Conservation (phyloP, 2,113 vertebrate species). For the Tragulus kanchil region DNA sequence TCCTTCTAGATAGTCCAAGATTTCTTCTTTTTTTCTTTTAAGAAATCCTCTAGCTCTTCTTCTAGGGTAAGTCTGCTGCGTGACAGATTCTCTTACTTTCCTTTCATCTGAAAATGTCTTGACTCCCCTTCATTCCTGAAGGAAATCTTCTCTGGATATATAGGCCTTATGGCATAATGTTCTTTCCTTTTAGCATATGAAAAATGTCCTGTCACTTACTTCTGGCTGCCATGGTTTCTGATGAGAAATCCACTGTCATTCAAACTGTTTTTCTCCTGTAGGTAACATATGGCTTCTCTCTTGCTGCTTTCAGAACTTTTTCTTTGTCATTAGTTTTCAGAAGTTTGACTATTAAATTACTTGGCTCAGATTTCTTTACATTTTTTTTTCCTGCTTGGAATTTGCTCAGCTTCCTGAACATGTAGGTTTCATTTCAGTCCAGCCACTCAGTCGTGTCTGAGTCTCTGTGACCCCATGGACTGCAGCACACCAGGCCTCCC, state of each 20-base stretch:
- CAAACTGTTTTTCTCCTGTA: background rate
- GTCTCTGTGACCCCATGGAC: no score
- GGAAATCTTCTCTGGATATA: background rate
- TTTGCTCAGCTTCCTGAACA: constrained; percentile 22
- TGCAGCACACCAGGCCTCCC: no score
- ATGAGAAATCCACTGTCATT: background rate
- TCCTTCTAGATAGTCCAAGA: background rate
- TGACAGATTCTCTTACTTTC: background rate
- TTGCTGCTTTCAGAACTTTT: background rate
- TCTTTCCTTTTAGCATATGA: background rate
- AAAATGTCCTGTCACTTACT: background rate
- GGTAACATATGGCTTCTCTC: background rate
- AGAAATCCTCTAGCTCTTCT: background rate
- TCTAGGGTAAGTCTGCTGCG: background rate
- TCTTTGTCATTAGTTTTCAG: background rate
- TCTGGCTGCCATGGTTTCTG: background rate
- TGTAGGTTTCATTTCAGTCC: background rate
- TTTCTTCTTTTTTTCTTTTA: background rate
- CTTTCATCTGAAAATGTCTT: background rate
- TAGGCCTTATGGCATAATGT: no score
- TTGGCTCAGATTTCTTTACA: background rate
- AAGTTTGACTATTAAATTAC: background rate
- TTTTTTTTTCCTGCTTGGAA: background rate
- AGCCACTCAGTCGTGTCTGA: no score
- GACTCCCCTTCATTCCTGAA: background rate